Conservation (phyloP, 2,113 vertebrate genomes). For the Hypocryptadius cinnamomeus region DNA sequence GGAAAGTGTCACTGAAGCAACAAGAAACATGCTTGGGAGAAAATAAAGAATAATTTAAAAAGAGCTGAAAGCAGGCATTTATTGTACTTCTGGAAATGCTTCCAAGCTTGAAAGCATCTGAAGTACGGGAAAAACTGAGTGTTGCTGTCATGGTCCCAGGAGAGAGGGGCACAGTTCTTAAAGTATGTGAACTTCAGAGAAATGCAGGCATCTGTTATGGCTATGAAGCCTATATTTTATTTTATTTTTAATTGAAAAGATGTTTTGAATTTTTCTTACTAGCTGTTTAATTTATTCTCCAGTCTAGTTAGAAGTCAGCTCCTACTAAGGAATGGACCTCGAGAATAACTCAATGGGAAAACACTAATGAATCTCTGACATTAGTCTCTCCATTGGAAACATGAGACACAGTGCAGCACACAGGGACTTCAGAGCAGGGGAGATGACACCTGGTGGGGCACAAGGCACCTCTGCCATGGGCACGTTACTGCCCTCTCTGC, state of each 20-base stretch:
- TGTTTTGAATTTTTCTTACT: conserved; percentile 22
- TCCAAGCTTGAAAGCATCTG: background rate
- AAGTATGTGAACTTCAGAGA: background rate
- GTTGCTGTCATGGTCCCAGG: background rate
- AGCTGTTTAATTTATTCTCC: background rate
- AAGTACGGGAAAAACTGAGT: background rate
- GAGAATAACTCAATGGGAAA: background rate
- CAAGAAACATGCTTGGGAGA: background rate
- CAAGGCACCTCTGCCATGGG: background rate
- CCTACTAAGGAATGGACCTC: background rate
- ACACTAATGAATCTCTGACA: background rate
- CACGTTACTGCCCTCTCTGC: background rate
- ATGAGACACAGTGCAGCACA: background rate
- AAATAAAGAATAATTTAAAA: background rate
- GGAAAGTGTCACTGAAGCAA: background rate
- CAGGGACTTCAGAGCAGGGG: background rate
- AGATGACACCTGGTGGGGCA: fast-evolving
- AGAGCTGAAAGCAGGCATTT: background rate
- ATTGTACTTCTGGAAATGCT: background rate
- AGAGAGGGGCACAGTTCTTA: background rate
- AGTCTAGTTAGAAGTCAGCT: background rate
- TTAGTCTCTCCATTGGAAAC: background rate
- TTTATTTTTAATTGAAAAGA: conserved; percentile 25
- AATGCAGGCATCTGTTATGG: background rate
- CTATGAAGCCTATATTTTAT: background rate